These are phyloP conservation scores for Sphyrna mokarran DNA, from an alignment of 2,113 vertebrate species.

Conservation along the genomic window DNA sequence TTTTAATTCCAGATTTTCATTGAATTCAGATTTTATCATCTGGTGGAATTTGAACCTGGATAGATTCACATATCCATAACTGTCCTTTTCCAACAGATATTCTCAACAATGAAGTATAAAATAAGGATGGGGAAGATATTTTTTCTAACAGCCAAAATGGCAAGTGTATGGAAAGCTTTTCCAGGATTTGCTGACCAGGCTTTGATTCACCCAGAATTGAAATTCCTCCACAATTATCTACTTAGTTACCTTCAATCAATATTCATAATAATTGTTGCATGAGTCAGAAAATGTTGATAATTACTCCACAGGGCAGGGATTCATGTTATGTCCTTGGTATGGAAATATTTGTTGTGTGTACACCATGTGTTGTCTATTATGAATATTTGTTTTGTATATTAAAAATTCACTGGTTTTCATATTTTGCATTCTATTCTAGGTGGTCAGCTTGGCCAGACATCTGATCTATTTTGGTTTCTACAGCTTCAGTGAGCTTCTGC, in stretches of 20 bases:
- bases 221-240: background rate
- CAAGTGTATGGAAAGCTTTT: background rate
- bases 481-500: slow-evolving; percentile 90
- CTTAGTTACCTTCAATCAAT: background rate
- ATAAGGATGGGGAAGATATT: background rate
- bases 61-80: background rate
- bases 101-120: background rate
- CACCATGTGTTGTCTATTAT: too few relatives aligned
- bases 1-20: too few relatives aligned
- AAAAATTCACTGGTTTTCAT: background rate
- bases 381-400: background rate
- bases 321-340: background rate
- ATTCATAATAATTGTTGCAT: background rate
- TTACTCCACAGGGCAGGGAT: background rate
- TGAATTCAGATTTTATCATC: too few relatives aligned
- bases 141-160: background rate
- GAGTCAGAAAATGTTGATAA: background rate
- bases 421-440: slow-evolving; percentile 5
- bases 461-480: slow-evolving; percentile 81
- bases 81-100: background rate
- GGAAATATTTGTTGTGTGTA: background rate
- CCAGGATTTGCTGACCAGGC: background rate
- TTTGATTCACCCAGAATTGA: background rate
- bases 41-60: too few relatives aligned
- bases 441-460: slow-evolving; percentile 30